phyloP scores from a whole-genome alignment of 2,888 invertebrate genomes.

The Iphiclides podalirius region DNA sequence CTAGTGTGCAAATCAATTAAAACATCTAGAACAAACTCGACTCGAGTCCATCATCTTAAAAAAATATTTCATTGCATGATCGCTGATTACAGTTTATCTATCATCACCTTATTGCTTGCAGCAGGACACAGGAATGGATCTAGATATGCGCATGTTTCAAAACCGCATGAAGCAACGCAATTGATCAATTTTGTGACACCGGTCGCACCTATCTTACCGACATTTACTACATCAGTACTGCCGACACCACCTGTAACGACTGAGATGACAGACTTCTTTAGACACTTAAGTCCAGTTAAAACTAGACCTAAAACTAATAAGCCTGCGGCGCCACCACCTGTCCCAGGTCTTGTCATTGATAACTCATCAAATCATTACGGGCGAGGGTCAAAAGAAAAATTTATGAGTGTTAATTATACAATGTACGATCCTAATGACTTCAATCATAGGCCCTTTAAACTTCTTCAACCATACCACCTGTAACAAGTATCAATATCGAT shows the following conservation, averaged over 20 bases:
- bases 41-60: no score
- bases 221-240: constrained; percentile 39
- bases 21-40: no score
- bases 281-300: constrained; percentile 47
- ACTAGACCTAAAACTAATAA: constrained; percentile 45
- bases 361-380: constrained; percentile 23
- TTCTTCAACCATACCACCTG: constrained; percentile 18
- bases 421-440: constrained; percentile 4
- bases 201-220: constrained; percentile 39
- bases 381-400: constrained; percentile 7
- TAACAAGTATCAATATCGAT: constrained; percentile 17
- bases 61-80: constrained; percentile 35
- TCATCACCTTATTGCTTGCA: constrained; percentile 64
- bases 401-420: constrained; percentile 12
- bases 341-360: constrained; percentile 24
- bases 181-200: constrained; percentile 55
- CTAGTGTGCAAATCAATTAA: no score
- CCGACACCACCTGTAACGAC: constrained; percentile 43
- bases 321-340: constrained; percentile 33
- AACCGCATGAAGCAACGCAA: constrained; percentile 37
- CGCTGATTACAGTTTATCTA: constrained; percentile 39
- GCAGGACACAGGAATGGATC: constrained; percentile 51
- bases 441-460: constrained; percentile 16
- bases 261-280: constrained; percentile 46
- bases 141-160: constrained; percentile 43